Evolutionary conservation across 2,888 invertebrate genomes (phyloP).

Genomic region (Graphium colonna): DNA sequence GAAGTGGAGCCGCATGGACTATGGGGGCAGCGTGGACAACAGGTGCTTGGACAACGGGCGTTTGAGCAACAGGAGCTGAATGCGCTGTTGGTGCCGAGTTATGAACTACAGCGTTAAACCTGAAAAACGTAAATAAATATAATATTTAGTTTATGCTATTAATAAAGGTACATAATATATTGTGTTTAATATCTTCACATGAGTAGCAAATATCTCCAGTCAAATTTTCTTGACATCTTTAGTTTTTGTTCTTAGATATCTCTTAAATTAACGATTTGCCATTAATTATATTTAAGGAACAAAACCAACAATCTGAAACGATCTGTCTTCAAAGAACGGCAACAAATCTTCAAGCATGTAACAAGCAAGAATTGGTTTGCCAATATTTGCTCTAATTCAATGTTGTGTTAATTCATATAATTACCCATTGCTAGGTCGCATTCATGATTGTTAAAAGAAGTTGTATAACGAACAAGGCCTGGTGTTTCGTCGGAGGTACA

Average conservation of each 20-base stretch:
- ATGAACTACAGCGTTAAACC: conserved; percentile 71
- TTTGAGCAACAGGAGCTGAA: conserved; percentile 39
- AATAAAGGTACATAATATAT: conserved; percentile 4
- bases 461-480: conserved; percentile 37
- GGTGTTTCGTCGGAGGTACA: conserved; percentile 5
- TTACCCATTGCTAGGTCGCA: neutral
- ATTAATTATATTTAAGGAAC: neutral
- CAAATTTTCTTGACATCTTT: no score
- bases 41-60: conserved; percentile 36
- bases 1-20: conserved; percentile 32
- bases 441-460: conserved; percentile 13
- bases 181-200: no score
- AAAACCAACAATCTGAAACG: neutral
- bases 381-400: conserved; percentile 24
- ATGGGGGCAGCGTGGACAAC: conserved; percentile 34
- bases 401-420: conserved; percentile 23
- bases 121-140: conserved; percentile 34
- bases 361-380: neutral
- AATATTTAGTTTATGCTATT: conserved; percentile 3
- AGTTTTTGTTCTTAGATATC: no score
- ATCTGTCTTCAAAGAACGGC: neutral
- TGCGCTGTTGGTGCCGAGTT: conserved; percentile 60
- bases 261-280: no score
- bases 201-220: no score
- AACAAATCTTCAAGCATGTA: no score